phyloP scores from a whole-genome alignment of 2,888 invertebrate species.

The Eremobia ochroleuca region DNA sequence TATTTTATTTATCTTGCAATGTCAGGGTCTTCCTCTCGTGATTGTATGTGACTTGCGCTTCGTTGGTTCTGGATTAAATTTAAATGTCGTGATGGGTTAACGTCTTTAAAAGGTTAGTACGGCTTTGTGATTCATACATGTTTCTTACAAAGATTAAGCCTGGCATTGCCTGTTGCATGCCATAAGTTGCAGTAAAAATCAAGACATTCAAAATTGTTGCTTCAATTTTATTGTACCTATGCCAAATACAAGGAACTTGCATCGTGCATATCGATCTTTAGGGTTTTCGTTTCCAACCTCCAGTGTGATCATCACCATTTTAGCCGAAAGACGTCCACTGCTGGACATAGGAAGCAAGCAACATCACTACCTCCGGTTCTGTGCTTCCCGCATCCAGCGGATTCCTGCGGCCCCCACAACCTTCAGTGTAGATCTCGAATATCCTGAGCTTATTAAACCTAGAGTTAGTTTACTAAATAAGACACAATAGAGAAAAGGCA shows the following conservation, averaged over 20 bases:
- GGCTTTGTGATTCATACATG: no score
- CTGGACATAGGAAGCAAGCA: no score
- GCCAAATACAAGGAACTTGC: background rate
- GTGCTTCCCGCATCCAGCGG: no score
- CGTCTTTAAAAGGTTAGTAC: no score
- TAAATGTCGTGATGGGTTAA: background rate
- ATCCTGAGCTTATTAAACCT: background rate
- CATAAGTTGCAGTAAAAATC: background rate
- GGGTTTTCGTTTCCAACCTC: background rate
- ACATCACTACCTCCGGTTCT: no score
- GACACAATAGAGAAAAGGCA: background rate
- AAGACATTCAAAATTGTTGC: background rate
- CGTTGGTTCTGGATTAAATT: background rate
- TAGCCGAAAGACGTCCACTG: no score
- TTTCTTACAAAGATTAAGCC: background rate
- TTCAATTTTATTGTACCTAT: background rate
- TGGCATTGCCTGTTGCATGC: background rate
- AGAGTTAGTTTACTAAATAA: background rate
- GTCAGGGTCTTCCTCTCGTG: slow-evolving; percentile 9
- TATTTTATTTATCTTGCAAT: slow-evolving; percentile 14
- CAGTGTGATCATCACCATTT: no score
- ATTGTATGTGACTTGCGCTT: background rate
- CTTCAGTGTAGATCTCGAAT: background rate
- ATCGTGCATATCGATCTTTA: background rate
- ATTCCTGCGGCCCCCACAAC: no score